Base-by-base conservation (phyloP, 2,888 invertebrate species). In the Melieria omissa region DNA sequence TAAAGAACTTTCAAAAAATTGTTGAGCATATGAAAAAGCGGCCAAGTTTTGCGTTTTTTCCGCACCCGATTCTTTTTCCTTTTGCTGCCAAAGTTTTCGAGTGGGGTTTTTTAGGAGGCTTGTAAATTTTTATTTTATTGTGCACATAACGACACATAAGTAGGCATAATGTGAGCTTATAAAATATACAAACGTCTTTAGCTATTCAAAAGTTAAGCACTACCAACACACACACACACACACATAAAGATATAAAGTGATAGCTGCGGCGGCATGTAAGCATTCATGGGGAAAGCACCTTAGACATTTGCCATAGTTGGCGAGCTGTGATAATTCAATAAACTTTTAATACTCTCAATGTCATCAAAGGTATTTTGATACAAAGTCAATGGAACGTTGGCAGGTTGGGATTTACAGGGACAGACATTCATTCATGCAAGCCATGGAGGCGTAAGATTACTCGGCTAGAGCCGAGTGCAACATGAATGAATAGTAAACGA, bases 71-170 rank as follows among this genome's bases (percentile, higher is more conserved):
- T 10, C 14, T 29, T 64, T 65, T 54, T 52, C 45, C 16, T 12
- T 42, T 42, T 16, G 29, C 47, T 46, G n/a, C 41, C 46, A 58
- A 58, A 58, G 57, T 29, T 29, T 63, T 63, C 41, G 63, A 63
- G 66, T 66, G 14, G 9, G 12, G 41, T 62, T 61, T 60, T 60
- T 57, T 55, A 64, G 73, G 67, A 74, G 75, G 72, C 77, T 81
- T 82, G 78, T 80, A 75, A 81, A 81, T 80, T 83, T 83, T 81
- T 80, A 82, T 83, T 83, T 84, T 81, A 84, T 83, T 83, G 81
- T 83, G 65, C 58, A 52, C 82, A 81, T 82, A 82, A 83, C 83
- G 82, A 83, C 80, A 80, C 80, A 82, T 83, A 83, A 83, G 83
- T 84, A 83, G 83, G 79, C 83, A 80, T 83, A 83, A 83, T 83